These are phyloP conservation scores for Gandaritis pyraliata DNA, from an alignment of 2,888 invertebrate genomes.

Conservation along the genomic window DNA sequence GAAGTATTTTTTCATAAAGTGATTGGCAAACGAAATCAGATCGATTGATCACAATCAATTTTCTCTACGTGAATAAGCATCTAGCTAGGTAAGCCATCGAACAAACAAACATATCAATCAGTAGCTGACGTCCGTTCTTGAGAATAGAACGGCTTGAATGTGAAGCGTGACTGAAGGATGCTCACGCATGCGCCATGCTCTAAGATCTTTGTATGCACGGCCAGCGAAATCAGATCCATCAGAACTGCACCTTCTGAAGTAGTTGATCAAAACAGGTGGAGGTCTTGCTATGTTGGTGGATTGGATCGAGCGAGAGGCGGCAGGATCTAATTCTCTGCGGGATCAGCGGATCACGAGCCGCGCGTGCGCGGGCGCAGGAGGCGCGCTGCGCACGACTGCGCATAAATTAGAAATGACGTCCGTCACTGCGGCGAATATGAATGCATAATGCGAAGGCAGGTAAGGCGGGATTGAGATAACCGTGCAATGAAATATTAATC, in stretches of 20 bases:
- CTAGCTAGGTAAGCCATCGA: slow-evolving; percentile 20
- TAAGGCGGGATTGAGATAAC: slow-evolving; percentile 37
- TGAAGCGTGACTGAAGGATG: slow-evolving; percentile 62
- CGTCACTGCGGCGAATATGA: slow-evolving; percentile 44
- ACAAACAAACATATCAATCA: slow-evolving; percentile 66
- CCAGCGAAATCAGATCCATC: slow-evolving; percentile 44
- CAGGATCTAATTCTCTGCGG: slow-evolving; percentile 65
- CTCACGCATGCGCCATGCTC: slow-evolving; percentile 63
- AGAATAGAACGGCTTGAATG: slow-evolving; percentile 53
- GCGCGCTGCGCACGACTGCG: slow-evolving; percentile 67
- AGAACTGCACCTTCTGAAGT: slow-evolving; percentile 13
- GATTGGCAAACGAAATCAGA: too few relatives aligned
- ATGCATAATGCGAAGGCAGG: slow-evolving; percentile 40
- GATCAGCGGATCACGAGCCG: slow-evolving; percentile 63
- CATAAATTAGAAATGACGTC: slow-evolving; percentile 72
- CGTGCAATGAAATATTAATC: slow-evolving; percentile 37
- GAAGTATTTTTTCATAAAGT: background rate
- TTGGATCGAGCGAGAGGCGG: slow-evolving; percentile 49
- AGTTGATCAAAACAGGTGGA: slow-evolving; percentile 34
- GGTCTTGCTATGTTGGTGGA: slow-evolving; percentile 43
- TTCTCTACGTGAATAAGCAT: slow-evolving; percentile 13
- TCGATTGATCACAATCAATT: slow-evolving; percentile 17
- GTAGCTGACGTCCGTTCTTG: slow-evolving; percentile 46
- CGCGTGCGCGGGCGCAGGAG: slow-evolving; percentile 54
- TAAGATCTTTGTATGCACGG: slow-evolving; percentile 48